Percentiles rank a stretch among this genome's conserved stretches.
Evolutionary conservation across 2,113 vertebrate species (phyloP).

Genomic region (Ursus arctos): DNA sequence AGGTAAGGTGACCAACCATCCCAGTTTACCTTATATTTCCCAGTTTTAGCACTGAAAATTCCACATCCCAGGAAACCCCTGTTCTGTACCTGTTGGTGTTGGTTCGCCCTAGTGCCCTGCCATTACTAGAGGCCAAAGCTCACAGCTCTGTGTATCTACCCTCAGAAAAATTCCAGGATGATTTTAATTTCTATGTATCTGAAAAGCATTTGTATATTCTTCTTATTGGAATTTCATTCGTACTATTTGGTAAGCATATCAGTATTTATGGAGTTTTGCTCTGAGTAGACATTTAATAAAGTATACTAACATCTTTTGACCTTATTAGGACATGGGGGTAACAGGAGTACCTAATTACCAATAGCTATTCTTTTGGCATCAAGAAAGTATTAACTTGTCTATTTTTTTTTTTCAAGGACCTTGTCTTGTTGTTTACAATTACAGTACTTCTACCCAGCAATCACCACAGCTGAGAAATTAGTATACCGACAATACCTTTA

Average conservation of each 20-base stretch:
- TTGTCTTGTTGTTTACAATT: conserved; percentile 66
- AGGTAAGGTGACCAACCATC: background rate
- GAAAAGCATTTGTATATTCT: conserved; percentile 34
- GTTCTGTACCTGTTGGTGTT: background rate
- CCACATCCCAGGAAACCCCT: background rate
- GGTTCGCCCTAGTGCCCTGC: background rate
- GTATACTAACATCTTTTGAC: background rate
- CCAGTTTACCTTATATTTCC: background rate
- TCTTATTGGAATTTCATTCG: conserved; percentile 45
- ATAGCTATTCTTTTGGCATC: background rate
- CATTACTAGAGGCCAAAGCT: background rate
- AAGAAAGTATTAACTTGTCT: conserved; percentile 18
- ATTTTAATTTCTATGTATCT: conserved; percentile 40
- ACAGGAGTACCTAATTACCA: background rate
- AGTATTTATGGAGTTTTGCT: conserved; percentile 36
- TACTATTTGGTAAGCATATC: background rate
- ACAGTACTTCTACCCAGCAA: conserved; percentile 40
- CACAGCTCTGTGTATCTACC: background rate
- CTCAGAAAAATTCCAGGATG: conserved; percentile 45
- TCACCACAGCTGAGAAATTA: conserved; percentile 61
- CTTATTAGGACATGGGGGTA: background rate
- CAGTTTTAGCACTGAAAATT: conserved; percentile 30
- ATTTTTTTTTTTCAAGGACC: conserved; percentile 45
- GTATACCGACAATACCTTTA: conserved; percentile 56
- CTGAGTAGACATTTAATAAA: conserved; percentile 2